Conservation (phyloP, 1,140 invertebrate genomes). For the Dendrolimus punctatus region DNA sequence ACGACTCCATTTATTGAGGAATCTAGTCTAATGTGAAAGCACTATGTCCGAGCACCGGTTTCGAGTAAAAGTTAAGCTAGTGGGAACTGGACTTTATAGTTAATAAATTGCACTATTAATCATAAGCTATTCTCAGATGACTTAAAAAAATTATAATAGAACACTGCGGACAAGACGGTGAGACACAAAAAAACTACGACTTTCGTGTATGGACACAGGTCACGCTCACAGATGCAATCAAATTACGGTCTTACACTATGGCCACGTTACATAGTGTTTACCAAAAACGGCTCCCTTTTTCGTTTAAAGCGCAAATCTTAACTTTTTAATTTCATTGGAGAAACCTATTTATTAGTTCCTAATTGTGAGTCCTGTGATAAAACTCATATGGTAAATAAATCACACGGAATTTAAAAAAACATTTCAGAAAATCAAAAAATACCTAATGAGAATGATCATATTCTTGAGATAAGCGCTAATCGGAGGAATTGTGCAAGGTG, state of each 20-base stretch:
- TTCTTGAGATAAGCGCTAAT: constrained; percentile 15
- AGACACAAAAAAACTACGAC: constrained; percentile 3
- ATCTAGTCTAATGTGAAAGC: background rate
- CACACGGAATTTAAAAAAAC: no score
- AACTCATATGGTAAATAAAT: no score
- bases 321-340: constrained; percentile 3
- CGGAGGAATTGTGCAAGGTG: constrained; percentile 22
- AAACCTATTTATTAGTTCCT: constrained; percentile 2
- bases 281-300: background rate
- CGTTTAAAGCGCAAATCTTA: background rate
- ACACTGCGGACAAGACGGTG: constrained; percentile 1
- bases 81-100: constrained; percentile 1
- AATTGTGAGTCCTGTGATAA: background rate
- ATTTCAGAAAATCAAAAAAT: constrained; percentile 10
- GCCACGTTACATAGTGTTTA: constrained; percentile 1
- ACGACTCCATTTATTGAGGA: background rate
- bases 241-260: constrained; percentile 4
- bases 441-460: constrained; percentile 11
- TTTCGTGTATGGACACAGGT: constrained; percentile 1
- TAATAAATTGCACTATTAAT: constrained; percentile 1
- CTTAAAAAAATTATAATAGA: constrained; percentile 1
- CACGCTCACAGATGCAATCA: background rate
- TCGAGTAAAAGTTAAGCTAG: background rate
- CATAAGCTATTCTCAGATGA: constrained; percentile 1
- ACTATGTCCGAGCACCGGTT: constrained; percentile 2